Evolutionary conservation across 2,797 vertebrate genomes (phyloP), one percentile per base, ranked within the genome.

Genomic region (Pogonophryne albipinna): DNA sequence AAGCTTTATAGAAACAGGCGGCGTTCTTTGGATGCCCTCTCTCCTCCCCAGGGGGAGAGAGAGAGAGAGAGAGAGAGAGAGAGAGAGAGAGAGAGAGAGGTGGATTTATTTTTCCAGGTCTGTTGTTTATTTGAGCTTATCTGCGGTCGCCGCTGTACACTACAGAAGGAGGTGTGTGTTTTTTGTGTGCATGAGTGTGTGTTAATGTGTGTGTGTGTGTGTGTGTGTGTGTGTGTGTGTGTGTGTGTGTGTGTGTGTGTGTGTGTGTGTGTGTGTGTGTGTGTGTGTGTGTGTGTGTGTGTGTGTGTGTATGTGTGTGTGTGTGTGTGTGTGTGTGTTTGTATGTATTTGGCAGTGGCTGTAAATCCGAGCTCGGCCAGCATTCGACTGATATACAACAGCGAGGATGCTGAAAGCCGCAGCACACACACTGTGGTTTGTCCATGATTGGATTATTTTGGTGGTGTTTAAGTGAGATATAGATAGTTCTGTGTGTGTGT

Each of bases 41-140:
- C 79, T 83, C 45, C 59, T 86, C 86, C 84, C 79, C 59, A 0
- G 85, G 71, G 87, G 4, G 23, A 27, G 3, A 27, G 23, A 23
- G 76, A 15, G 78, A 60, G 83, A 20, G 80, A 71, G 84, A 20
- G 20, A 20, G 20, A 2, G 20, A 20, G 20, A 2, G 20, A 83
- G 20, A 27, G 23, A 4, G 87, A 27, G 23, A 27, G 23, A 27
- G 23, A 3, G 78, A 60, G 83, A 20, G 80, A 73, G 84, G 74
- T 67, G 60, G 83, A 91, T 90, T 93, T 91, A 89, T 90, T 91
- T 90, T 91, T 87, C 84, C 82, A 75, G 89, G 78, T 89, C 87
- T 90, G 84, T 90, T 93, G 88, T 93, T 93, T 92, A 89, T 91
- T 90, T 88, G 84, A 82, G 87, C 80, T 89, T 90, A 93, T 93